phyloP scores from a whole-genome alignment of 2,888 invertebrate species.

The Desoria tigrina region DNA sequence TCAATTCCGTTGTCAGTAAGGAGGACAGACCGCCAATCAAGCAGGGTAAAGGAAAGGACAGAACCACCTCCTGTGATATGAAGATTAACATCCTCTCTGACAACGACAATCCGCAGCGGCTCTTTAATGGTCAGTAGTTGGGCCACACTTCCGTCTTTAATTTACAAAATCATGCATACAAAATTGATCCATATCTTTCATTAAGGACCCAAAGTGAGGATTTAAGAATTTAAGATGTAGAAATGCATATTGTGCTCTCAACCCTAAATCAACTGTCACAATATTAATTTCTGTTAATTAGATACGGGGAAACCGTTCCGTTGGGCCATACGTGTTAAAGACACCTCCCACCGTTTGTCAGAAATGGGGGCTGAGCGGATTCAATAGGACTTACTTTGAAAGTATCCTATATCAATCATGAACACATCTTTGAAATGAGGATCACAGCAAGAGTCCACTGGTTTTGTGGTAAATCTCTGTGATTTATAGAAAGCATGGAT shows the following conservation, averaged over 20 bases:
- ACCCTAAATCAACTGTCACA: no score
- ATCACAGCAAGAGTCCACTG: slow-evolving; percentile 33
- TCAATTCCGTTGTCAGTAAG: slow-evolving; percentile 35
- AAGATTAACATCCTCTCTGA: slow-evolving; percentile 33
- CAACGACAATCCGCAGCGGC: slow-evolving; percentile 33
- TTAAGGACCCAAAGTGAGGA: no score
- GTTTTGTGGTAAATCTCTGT: slow-evolving; percentile 36
- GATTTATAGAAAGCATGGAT: slow-evolving; percentile 42
- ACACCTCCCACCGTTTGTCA: no score
- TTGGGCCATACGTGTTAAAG: no score
- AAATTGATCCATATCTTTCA: slow-evolving; percentile 17
- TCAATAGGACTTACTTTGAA: slow-evolving; percentile 16
- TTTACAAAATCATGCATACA: slow-evolving; percentile 14
- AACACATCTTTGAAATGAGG: slow-evolving; percentile 39
- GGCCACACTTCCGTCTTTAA: slow-evolving; percentile 32
- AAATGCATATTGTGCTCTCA: no score
- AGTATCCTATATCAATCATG: slow-evolving; percentile 44
- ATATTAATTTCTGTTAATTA: no score
- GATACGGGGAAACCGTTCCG: no score
- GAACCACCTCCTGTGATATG: slow-evolving; percentile 13
- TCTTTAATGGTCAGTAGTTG: slow-evolving; percentile 36
- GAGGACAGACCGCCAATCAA: slow-evolving; percentile 46
- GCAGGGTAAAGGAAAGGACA: slow-evolving; percentile 32
- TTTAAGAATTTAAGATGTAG: no score
- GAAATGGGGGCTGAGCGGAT: background rate